Base-by-base conservation (phyloP, 2,113 vertebrate genomes). In the Dipodomys stephensi region DNA sequence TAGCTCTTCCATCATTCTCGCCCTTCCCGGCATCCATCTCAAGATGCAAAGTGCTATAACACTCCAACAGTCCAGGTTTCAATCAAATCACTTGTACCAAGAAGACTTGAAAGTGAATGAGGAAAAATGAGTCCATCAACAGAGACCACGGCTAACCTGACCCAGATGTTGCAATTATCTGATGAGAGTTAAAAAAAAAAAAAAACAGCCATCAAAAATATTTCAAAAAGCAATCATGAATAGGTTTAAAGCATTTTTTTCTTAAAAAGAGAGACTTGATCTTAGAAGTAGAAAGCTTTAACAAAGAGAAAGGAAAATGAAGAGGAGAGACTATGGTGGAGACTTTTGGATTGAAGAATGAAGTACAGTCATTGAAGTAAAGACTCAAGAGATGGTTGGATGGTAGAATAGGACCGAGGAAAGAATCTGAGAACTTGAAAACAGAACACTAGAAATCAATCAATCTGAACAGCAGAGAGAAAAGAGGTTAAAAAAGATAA, bases 271-370 rank as follows among this genome's bases (percentile, higher is more conserved):
- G 46, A 86, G 85, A 68, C 44, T 19, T 62, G 35, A 64, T 12
- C 15, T 83, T 76, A 62, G 28, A 82, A 86, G 64, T 22, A 83
- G 15, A 74, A 73, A 39, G 49, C 15, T 23, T 80, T 35, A 60
- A 64, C 23, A 85, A 85, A 73, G n/a, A 39, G 4, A 68, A 3
- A 72, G 35, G 32, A 73, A 92, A 78, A 28, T 25, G 73, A 16
- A 30, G 88, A 85, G 60, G n/a, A 57, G 35, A 46, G 71, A 23
- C 39, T 39, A n/a, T 39, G 39, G n/a, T 39, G 13, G 74, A 88
- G 84, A 71, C 72, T 81, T 49, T 92, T 74, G 84, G 57, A 94
- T 90, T 30, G 80, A 86, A 83, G 90, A 18, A 13, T 57, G 15
- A 94, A 86, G 28, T 49, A 80, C 67, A 57, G 53, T 57, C 53